Evolutionary conservation across 2,797 vertebrate species (phyloP), one percentile per base, ranked within the genome.

Genomic region (Orientallactaga sibirica): DNA sequence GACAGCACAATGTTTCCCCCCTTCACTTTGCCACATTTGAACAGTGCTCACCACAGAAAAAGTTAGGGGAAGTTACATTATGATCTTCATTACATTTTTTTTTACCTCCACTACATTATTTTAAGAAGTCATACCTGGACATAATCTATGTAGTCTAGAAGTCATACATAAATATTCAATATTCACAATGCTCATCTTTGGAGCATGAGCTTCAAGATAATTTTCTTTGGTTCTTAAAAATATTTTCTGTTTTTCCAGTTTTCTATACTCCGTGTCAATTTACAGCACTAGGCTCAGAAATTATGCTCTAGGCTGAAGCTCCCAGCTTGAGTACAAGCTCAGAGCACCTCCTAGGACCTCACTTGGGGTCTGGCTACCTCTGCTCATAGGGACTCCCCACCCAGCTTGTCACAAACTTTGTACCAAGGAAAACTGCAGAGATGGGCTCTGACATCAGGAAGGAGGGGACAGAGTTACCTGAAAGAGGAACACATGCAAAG

Each of bases 201-300:
- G n/a, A 41, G 33, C 10, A 22, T 4, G 70, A 18, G 16, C 5
- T 4, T 55, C 24, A 16, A 25, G 66, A 9, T 87, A 64, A 76
- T 87, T 78, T 82, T 71, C 10, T 61, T 71, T 81, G 75, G 52
- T 19, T 81, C 68, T 88, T 92, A 19, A 4, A 58, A 88, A 81
- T 24, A 58, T 90, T 15, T 58, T 58, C 67, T n/a, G 33, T 25
- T 73, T 80, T 73, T 84, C 77, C 25, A 55, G 27, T 84, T 81
- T 90, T 85, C 75, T 78, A 70, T 5, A 83, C 33, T 58, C 78
- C 82, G 5, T 25, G 55, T 29, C 48, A 68, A 41, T 86, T 55
- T 78, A 55, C 55, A 77, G 16, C 75, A 55, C 62, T 33, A 1
- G 48, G 22, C 3, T 10, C 25, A 24, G 61, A 6, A 62, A 29